phyloP scores from a whole-genome alignment of 1,140 invertebrate genomes.

The Trissolcus basalis region DNA sequence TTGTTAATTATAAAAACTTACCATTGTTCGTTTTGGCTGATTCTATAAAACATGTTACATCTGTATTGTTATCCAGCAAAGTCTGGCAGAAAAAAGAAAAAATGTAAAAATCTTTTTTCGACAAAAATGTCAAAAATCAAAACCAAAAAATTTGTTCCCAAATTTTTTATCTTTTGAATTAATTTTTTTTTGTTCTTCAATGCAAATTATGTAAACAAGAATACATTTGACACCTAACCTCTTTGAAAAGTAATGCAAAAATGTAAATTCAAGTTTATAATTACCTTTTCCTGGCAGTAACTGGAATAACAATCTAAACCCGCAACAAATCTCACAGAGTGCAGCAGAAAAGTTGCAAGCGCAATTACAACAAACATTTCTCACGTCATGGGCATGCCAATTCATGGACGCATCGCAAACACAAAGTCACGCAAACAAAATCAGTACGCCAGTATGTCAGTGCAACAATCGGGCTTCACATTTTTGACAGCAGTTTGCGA shows the following conservation, averaged over 20 bases:
- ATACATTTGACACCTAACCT: no score
- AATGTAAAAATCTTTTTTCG: background rate
- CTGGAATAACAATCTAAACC: slow-evolving; percentile 62
- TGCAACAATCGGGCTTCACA: background rate
- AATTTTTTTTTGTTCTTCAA: no score
- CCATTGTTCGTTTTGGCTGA: slow-evolving; percentile 59
- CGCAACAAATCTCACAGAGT: slow-evolving; percentile 7
- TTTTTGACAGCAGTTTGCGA: slow-evolving; percentile 6
- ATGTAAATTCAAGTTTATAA: background rate
- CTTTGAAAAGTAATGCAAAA: no score
- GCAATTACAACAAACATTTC: slow-evolving; percentile 32
- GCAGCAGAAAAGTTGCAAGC: slow-evolving; percentile 8
- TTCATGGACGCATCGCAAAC: slow-evolving; percentile 7
- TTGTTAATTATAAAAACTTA: slow-evolving; percentile 39
- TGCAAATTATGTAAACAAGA: slow-evolving; percentile 4
- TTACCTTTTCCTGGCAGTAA: slow-evolving; percentile 64
- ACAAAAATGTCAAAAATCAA: background rate
- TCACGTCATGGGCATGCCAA: slow-evolving; percentile 19
- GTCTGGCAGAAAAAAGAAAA: slow-evolving; percentile 52
- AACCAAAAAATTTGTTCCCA: no score
- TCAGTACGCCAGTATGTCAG: background rate
- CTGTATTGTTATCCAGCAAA: slow-evolving; percentile 22
- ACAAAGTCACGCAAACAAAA: background rate
- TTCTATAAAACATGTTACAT: slow-evolving; percentile 60
- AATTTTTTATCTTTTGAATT: no score